Base-by-base conservation (phyloP, 2,797 vertebrate species). In the Sardinella longiceps region DNA sequence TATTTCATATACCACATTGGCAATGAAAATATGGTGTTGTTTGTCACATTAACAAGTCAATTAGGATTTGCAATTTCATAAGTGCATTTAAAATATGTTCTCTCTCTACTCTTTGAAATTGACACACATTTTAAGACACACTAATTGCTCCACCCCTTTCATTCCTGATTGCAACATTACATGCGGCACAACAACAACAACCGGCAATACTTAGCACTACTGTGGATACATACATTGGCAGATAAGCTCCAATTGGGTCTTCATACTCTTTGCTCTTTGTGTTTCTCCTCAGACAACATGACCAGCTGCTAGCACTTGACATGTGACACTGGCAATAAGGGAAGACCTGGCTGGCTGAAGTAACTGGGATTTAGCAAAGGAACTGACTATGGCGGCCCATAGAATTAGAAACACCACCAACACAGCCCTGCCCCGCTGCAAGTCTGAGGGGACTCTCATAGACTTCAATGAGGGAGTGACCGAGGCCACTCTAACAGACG, bases 371-470 rank as follows among this genome's bases (percentile, higher is more conserved):
- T 74, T 14, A 74, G n/a, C 80, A 83, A 89, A 43, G 85, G 88
- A 74, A 88, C 11, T 50, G 80, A 87, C 56, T 77, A 99, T 99
- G 98, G 98, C 98, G 0, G 98, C 98, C 4, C 97, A 99, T 93
- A 95, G 98, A 86, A 99, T 99, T 92, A 96, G 98, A 86, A 94
- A 97, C 0, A 94, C 96, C 58, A 97, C 96, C 92, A 96, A 93
- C 2, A 77, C 89, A 50, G 95, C 93, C 14, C 96, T 99, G 25
- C 97, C 98, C 0, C 97, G 98, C 37, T 99, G 98, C 96, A 96
- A 94, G 91, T 99, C 98, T 0, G 98, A 99, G 92, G 98, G 98
- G 43, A 97, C 98, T 0, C 95, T 99, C 80, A 97, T 99, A 5
- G 98, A 99, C 88, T 94, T 98, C 85, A 92, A 94, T 0, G 97